Evolutionary conservation across 2,888 invertebrate genomes (phyloP).

Genomic region (Limnephilus marmoratus): DNA sequence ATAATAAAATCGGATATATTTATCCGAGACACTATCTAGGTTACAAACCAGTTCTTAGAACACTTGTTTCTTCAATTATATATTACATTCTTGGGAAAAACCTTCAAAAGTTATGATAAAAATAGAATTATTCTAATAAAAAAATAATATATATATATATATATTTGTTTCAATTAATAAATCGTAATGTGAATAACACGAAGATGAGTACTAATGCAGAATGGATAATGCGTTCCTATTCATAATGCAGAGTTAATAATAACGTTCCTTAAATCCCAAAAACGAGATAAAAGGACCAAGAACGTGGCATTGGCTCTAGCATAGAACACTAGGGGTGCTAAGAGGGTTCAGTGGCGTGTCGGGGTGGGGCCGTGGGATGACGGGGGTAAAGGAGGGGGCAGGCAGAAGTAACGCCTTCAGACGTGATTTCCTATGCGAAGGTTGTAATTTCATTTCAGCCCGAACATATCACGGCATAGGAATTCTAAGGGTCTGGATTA

Average conservation of each 20-base stretch:
- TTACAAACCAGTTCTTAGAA: too few relatives aligned
- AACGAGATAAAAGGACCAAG: conserved; percentile 16
- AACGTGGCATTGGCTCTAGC: conserved; percentile 10
- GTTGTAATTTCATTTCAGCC: conserved; percentile 56
- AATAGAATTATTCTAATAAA: too few relatives aligned
- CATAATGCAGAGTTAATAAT: neutral
- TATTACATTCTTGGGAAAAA: too few relatives aligned
- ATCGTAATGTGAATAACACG: neutral
- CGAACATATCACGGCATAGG: conserved; percentile 11
- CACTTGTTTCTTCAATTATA: too few relatives aligned
- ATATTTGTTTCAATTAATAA: neutral
- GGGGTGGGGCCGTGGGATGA: neutral
- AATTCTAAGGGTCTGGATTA: conserved; percentile 20
- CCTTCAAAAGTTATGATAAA: too few relatives aligned
- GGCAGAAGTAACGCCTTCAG: conserved; percentile 58
- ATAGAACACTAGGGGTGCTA: neutral
- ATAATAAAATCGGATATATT: too few relatives aligned
- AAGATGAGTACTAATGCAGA: neutral
- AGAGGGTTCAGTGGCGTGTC: neutral
- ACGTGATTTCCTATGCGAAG: conserved; percentile 60
- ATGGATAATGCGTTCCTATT: neutral
- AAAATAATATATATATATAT: neutral
- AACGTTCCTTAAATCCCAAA: neutral
- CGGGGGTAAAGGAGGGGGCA: neutral
- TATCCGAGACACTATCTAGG: too few relatives aligned